Base-by-base conservation (phyloP, 2,888 invertebrate species). In the Spisula solida region DNA sequence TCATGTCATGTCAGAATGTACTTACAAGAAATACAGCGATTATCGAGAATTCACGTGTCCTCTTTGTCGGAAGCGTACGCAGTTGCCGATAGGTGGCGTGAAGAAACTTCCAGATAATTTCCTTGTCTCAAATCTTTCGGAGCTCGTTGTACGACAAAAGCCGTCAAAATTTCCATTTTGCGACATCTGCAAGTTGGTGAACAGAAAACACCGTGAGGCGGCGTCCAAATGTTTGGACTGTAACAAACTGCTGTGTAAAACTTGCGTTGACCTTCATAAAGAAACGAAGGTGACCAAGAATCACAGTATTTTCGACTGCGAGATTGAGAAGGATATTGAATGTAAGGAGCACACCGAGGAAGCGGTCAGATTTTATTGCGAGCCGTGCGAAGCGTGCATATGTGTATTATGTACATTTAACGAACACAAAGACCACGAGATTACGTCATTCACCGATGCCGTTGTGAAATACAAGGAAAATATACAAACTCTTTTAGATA, bases 31-130 rank as follows among this genome's bases (percentile, higher is more conserved):
- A 93, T 96, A 97, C 94, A 96, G 96, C 93, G 97, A 97, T 93
- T 97, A 97, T 92, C 93, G 96, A 14, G 96, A 96, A 91, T 96
- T 97, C 94, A 96, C 96, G 14, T 97, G 97, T 92, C 97, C 97
- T 8, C 94, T 97, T 47, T 97, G 97, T 92, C 95, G 97, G 81
- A 97, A 97, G 93, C 93, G 97, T 60, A 97, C 97, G 5, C 96
- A 96, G 87, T 95, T 97, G 70, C 97, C 97, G 60, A 93, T 96
- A 79, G 97, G 97, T 16, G 97, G 97, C 75, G 96, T 97, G 29
- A 96, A 96, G 93, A 96, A 96, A 92, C 95, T 97, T 80, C 97
- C 96, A 1, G 97, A 97, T 93, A 97, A 97, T 94, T 97, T 97
- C 92, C 94, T 97, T 86, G 96, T 97, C 60, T 96, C 96, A 83